A percentile compares a stretch with the other conserved stretches of the same genome.
Conservation (phyloP, 1,140 invertebrate species). For the Eupristina koningsbergeri region DNA sequence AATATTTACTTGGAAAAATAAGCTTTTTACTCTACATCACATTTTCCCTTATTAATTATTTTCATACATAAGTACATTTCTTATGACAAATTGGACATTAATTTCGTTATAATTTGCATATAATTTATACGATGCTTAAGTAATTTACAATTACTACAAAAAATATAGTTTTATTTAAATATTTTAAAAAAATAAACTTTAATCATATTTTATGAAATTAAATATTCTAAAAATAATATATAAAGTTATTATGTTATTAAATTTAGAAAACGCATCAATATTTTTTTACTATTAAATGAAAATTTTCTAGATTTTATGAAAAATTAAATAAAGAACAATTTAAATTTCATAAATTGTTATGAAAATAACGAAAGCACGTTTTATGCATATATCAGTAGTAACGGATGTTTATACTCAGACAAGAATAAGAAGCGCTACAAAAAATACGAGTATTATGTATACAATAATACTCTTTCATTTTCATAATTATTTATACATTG, state of each 20-base stretch:
- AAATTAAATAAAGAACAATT: background rate
- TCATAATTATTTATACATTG: no score
- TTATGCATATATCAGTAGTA: background rate
- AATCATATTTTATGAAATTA: background rate
- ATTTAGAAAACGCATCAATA: background rate
- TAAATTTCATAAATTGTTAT: background rate
- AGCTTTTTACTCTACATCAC: background rate
- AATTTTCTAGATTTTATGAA: no score
- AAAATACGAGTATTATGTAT: background rate
- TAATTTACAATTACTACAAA: background rate
- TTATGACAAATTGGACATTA: background rate
- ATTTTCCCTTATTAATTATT: background rate
- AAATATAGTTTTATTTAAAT: slow-evolving; percentile 10
- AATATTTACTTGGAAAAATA: no score
- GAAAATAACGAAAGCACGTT: background rate
- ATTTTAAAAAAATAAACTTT: background rate
- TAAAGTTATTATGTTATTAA: background rate
- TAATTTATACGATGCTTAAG: background rate
- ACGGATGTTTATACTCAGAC: background rate
- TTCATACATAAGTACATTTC: background rate
- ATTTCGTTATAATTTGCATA: background rate
- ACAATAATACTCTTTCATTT: background rate
- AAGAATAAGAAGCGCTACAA: background rate
- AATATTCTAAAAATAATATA: background rate
- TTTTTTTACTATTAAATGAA: no score